Base-by-base conservation (phyloP, 2,888 invertebrate species). In the Chrysotoxum bicinctum region DNA sequence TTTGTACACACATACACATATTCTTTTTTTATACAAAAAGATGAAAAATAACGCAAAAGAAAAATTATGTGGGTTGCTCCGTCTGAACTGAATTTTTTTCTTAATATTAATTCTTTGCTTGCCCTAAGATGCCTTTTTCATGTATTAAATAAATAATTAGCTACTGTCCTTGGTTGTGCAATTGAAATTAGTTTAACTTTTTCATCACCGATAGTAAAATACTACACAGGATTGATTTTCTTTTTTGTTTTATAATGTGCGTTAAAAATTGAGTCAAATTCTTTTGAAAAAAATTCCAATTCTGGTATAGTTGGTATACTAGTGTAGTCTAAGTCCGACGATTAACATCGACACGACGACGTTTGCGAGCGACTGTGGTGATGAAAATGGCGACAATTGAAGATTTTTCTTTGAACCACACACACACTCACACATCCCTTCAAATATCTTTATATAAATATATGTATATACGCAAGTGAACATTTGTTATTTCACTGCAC, bases 301-400 rank as follows among this genome's bases (percentile, higher is more conserved):
- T 64, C 48, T 69, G 52, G 19, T 60, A 7, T 35, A 50, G 40
- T n/a, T 68, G 66, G 66, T 72, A 68, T 43, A 66, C 21, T 16
- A 58, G 74, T 56, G 70, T 56, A 85, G 81, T 69, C 58, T 48
- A 83, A n/a, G 76, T 87, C 83, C 73, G 88, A 88, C 88, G 87
- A 85, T 81, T 87, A 88, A 88, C 88, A 88, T 88, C 88, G 89
- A 89, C 87, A 88, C 88, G 89, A 89, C 89, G 88, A 89, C 89
- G 88, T 89, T 89, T 88, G 87, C 87, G 89, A 89, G 87, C 88
- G 89, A 89, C 89, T 89, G 89, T 88, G 81, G 88, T 89, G 88
- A 87, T 88, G 88, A 89, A 90, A 90, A 90, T 90, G 90, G 89
- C 89, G 89, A 89, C 82, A 85, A 80, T 62, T 87, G 60, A 78